Percentiles rank a stretch among this genome's conserved stretches.
These are phyloP conservation scores for Tipula lateralis DNA, from an alignment of 2,888 invertebrate genomes.

Conservation along the genomic window DNA sequence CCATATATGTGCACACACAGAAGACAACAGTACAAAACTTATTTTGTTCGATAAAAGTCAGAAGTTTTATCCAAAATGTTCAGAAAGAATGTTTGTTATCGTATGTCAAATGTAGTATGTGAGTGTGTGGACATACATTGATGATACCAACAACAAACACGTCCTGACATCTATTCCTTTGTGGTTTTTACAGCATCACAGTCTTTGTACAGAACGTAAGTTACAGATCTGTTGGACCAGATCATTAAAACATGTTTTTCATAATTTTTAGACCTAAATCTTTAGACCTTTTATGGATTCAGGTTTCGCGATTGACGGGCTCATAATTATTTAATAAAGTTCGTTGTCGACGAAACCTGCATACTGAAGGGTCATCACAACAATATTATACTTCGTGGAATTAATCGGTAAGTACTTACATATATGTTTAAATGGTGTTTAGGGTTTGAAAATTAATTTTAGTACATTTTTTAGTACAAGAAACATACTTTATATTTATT, in stretches of 20 bases:
- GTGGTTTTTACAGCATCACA: neutral
- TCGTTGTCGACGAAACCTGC: slow-evolving; percentile 98
- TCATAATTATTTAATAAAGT: slow-evolving; percentile 62
- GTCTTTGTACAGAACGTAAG: neutral
- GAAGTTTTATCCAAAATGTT: neutral
- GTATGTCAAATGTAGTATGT: neutral
- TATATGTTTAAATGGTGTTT: too few species aligned
- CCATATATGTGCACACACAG: neutral
- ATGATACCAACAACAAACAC: neutral
- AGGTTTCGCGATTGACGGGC: slow-evolving; percentile 83
- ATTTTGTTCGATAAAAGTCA: neutral
- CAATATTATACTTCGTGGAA: neutral
- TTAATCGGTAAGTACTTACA: too few species aligned
- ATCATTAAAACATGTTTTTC: neutral
- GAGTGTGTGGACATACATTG: neutral
- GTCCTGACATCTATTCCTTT: neutral
- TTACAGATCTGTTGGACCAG: neutral
- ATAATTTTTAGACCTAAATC: neutral
- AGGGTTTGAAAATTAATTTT: too few species aligned
- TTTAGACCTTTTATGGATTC: slow-evolving; percentile 61
- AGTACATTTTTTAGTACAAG: too few species aligned
- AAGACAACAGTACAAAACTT: neutral
- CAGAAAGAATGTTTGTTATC: neutral
- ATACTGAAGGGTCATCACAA: slow-evolving; percentile 64
- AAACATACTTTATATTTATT: too few species aligned